Conservation (phyloP, 2,113 vertebrate species). For the Bubo scandiacus region DNA sequence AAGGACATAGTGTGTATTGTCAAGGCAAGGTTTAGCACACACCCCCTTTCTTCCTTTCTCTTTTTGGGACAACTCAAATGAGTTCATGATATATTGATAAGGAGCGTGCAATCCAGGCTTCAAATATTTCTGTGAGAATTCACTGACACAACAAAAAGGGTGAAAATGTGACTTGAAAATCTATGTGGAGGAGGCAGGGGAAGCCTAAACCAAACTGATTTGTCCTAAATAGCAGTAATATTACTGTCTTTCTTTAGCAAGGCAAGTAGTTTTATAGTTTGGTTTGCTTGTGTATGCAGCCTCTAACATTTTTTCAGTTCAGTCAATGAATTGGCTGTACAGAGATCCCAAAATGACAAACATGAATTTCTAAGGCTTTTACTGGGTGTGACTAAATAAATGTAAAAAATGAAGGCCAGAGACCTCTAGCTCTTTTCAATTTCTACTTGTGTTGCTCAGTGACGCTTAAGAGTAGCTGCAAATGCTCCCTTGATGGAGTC, state of each 20-base stretch:
- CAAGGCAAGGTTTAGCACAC: neutral
- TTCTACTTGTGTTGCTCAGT: conserved; percentile 40
- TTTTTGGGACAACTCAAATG: neutral
- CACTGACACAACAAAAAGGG: neutral
- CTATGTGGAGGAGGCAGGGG: too few relatives aligned
- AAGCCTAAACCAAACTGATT: neutral
- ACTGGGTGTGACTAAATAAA: conserved; percentile 47
- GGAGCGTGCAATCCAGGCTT: neutral
- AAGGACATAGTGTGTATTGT: neutral
- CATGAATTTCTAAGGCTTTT: conserved; percentile 33
- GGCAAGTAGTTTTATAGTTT: neutral
- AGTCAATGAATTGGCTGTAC: neutral
- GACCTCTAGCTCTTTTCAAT: conserved; percentile 12
- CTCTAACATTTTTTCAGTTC: neutral
- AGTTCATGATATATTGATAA: neutral
- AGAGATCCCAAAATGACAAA: neutral
- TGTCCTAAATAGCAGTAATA: neutral
- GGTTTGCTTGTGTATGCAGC: neutral
- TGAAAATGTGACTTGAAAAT: neutral
- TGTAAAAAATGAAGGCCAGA: conserved; percentile 36
- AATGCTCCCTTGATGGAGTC: conserved; percentile 71
- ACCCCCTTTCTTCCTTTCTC: fast-evolving
- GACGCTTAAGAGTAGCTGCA: conserved; percentile 38
- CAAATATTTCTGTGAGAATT: neutral
- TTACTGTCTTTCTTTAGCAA: neutral